Conservation (phyloP, 37 sponge, comb jelly and placozoan species). For the Beroe forskalii region DNA sequence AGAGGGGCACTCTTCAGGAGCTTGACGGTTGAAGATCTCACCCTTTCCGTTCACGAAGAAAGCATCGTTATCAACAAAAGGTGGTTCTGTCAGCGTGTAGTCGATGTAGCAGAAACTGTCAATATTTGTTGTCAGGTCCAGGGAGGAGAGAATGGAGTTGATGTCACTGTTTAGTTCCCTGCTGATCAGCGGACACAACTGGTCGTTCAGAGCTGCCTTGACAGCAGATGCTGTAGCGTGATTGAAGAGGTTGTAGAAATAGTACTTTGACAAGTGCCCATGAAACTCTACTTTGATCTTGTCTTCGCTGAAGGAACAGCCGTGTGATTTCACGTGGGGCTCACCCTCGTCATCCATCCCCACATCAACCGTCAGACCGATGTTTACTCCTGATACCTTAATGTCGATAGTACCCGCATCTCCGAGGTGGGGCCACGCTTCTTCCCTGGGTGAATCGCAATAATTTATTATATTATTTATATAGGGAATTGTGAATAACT, state of each 20-base stretch:
- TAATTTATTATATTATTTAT: too few species aligned
- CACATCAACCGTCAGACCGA: not conserved
- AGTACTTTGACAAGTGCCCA: not conserved
- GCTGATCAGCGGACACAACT: slow-evolving; percentile 2
- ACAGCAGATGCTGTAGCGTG: not conserved
- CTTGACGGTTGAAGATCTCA: not conserved
- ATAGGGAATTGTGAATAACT: too few species aligned
- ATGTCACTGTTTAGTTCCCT: not conserved
- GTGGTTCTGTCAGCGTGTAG: slow-evolving; percentile 27
- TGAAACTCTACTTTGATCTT: not conserved
- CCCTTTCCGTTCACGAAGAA: slow-evolving; percentile 14
- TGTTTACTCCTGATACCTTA: not conserved
- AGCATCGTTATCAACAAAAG: slow-evolving; percentile 4
- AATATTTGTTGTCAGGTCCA: not conserved
- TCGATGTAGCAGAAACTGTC: slow-evolving; percentile 50
- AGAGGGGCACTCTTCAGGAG: slow-evolving; percentile 4
- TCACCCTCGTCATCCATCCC: not conserved
- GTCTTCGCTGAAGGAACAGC: not conserved
- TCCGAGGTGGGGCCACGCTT: not conserved
- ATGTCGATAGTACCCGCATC: not conserved
- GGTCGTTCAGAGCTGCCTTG: not conserved
- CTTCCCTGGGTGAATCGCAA: too few species aligned
- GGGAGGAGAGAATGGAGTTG: not conserved
- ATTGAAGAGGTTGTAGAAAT: not conserved
- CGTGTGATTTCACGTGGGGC: not conserved